Base-by-base conservation (phyloP, 2,113 vertebrate species). In the Nematolebias whitei region DNA sequence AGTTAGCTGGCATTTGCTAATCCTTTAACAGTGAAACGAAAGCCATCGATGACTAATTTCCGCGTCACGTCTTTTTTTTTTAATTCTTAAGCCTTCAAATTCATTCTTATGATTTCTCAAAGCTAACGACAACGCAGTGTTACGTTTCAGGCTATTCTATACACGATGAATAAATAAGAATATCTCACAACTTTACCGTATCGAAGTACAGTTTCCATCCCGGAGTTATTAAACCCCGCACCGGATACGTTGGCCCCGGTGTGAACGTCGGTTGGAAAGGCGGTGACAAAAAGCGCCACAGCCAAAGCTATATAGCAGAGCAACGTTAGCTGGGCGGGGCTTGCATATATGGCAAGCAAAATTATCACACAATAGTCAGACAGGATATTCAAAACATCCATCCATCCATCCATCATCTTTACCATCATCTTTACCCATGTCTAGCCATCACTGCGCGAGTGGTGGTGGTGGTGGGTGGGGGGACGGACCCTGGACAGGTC, bases 301-400 rank as follows among this genome's bases (percentile, higher is more conserved):
- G 58, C 70, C 58, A 43, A 56, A 29, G 58, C 26, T 62, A 60
- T 24, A 40, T 26, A 54, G 69, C 56, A 10, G 44, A 68, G 79
- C 53, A 80, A 41, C 68, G 44, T 51, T 75, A 82, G 86, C 82
- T 45, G 78, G 79, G 76, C 81, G 82, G 87, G 74, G 83, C 85
- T 76, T 53, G 29, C 47, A 35, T 8, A 10, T 47, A 47, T 47
- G 2, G 9, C 10, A 47, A 47, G 44, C 44, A n/a, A 47, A 20
- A 1, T 20, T 19, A 20, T 20, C n/a, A 47, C 20, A 47, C 12
- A 47, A 20, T 47, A 35, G 32, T 6, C 2, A 2, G 10, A 47
- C 18, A 44, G 41, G 41, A 2, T 44, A 35, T 44, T 44, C n/a
- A 47, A 47, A 20, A n/a, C 44, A 47, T n/a, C n/a, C n/a, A n/a